Base-by-base conservation (phyloP, 2,888 invertebrate species). In the Folsomia candida region DNA sequence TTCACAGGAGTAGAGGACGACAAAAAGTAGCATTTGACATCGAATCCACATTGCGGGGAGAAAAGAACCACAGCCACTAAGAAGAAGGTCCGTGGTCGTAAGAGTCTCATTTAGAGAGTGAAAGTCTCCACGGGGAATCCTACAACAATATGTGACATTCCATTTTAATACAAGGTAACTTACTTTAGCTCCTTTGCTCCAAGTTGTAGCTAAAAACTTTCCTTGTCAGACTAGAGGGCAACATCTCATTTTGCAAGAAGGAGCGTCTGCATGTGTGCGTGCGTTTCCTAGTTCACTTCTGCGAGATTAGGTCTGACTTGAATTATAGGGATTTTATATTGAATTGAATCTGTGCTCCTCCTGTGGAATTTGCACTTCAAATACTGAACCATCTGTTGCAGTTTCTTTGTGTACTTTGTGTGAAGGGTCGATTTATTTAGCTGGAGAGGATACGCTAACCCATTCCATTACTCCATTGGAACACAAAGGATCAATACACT, bases 71-170 rank as follows among this genome's bases (percentile, higher is more conserved):
- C 4, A 9, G 26, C 4, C 59, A 20, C 24, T 6, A 59, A 59
- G 25, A 26, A 25, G 26, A 59, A 26, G 27, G 59, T 25, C 18
- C 25, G 11, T 9, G 47, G 14, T 59, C 51, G 22, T 37, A 6
- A 64, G 47, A 4, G 22, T 64, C 63, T 64, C 63, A 47, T 64
- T 64, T 64, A 24, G 20, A 4, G 25, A 64, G 63, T 37, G 63
- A 29, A 64, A 64, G 63, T 64, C 63, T 64, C 63, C 47, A 11
- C 22, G 20, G 63, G 63, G 63, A 64, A 64, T 51, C 20, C 22
- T 51, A 4, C 22, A 18, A 18, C 9, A 18, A 47, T 11, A 47
- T n/a, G 11, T 54, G 54, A 54, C 54, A 4, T 54, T 54, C 54
- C 20, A 54, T 54, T 54, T 54, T 54, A 54, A 54, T 54, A 54